Evolutionary conservation across 2,888 invertebrate species (phyloP).

Genomic region (Lamproptera curius): DNA sequence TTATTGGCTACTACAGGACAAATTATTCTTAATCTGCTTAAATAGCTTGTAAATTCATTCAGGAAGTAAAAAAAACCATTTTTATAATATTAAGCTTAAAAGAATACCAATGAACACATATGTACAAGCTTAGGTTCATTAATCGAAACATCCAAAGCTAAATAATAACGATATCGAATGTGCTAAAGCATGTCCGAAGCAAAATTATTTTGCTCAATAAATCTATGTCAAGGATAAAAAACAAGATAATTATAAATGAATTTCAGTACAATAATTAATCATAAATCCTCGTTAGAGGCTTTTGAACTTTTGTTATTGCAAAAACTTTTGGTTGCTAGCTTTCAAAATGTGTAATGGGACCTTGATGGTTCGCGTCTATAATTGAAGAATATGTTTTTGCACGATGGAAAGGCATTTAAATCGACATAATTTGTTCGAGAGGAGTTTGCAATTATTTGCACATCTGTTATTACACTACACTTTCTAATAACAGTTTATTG

Average conservation of each 20-base stretch:
- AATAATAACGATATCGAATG: neutral
- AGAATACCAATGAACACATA: neutral
- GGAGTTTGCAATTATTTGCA: too few relatives aligned
- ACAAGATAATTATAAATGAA: neutral
- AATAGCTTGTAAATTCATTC: neutral
- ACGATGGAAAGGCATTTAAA: too few relatives aligned
- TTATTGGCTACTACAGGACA: too few relatives aligned
- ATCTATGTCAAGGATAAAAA: slow-evolving; percentile 13
- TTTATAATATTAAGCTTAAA: neutral
- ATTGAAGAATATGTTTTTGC: too few relatives aligned
- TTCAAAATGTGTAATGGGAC: too few relatives aligned
- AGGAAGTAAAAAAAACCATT: neutral
- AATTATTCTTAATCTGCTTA: too few relatives aligned
- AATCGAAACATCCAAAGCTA: neutral
- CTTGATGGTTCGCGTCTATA: too few relatives aligned
- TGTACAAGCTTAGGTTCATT: neutral
- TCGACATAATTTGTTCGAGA: too few relatives aligned
- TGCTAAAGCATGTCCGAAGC: neutral
- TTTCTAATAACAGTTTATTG: too few relatives aligned
- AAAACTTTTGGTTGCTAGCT: too few relatives aligned
- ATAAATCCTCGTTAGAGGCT: slow-evolving; percentile 7
- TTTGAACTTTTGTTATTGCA: too few relatives aligned
- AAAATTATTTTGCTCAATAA: neutral
- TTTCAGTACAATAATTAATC: slow-evolving; percentile 13
- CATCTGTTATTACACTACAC: too few relatives aligned